Conservation (phyloP, 2,113 vertebrate genomes). For the Phodopus roborovskii region DNA sequence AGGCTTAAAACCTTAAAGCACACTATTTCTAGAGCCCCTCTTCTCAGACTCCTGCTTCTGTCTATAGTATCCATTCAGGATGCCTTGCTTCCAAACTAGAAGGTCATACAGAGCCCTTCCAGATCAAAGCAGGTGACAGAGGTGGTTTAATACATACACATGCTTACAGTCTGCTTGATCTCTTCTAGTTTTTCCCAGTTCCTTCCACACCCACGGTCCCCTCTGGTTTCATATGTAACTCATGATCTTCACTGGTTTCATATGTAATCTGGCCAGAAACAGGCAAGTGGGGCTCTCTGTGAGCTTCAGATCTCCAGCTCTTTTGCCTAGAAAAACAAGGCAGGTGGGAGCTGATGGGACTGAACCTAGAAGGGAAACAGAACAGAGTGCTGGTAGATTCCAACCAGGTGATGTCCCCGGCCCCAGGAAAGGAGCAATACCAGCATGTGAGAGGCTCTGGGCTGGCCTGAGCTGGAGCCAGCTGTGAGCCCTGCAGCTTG, state of each 20-base stretch:
- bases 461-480: not conserved
- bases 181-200: not conserved
- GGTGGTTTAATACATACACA: not conserved
- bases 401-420: not conserved
- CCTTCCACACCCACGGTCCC: not conserved
- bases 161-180: not conserved
- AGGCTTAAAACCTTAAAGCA: not conserved
- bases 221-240: not conserved
- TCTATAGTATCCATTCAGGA: not conserved
- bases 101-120: not conserved
- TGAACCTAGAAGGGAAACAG: not conserved
- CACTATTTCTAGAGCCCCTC: not conserved
- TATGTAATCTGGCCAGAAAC: not conserved
- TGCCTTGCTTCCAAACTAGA: not conserved
- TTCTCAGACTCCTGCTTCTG: not conserved
- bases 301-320: not conserved
- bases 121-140: not conserved
- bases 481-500: too few species aligned
- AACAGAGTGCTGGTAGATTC: not conserved
- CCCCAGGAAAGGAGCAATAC: not conserved
- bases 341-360: not conserved
- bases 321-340: not conserved
- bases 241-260: not conserved
- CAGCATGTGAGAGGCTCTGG: not conserved
- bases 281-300: not conserved